Conservation (phyloP, 1,140 invertebrate genomes). For the Caenorhabditis brenneri region DNA sequence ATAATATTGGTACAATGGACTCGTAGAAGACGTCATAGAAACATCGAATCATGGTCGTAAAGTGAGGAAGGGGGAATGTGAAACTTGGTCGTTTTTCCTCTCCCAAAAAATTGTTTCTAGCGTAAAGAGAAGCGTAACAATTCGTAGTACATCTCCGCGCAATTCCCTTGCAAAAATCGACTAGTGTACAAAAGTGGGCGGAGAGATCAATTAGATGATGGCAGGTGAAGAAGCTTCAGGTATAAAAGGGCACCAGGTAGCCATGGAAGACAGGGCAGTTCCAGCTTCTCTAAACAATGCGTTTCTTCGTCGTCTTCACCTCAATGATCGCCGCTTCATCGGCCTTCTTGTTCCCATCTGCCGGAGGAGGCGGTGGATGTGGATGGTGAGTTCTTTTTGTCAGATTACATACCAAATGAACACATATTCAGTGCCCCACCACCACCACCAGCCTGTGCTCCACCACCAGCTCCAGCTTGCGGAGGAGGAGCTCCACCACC, state of each 20-base stretch:
- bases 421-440: background rate
- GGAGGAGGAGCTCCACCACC: conserved; percentile 24
- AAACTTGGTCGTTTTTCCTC: conserved; percentile 19
- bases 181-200: conserved; percentile 11
- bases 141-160: background rate
- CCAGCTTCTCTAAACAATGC: conserved; percentile 5
- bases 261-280: background rate
- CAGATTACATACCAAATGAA: too few species aligned
- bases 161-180: background rate
- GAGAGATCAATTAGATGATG: conserved; percentile 12
- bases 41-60: conserved; percentile 17
- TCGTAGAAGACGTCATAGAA: background rate
- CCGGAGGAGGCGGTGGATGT: conserved; percentile 32
- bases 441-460: conserved; percentile 29
- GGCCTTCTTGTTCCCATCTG: conserved; percentile 29
- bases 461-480: conserved; percentile 24
- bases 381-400: background rate
- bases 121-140: background rate
- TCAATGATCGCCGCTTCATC: conserved; percentile 30
- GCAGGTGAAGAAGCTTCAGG: background rate
- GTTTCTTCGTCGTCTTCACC: conserved; percentile 26
- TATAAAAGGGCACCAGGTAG: background rate
- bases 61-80: background rate
- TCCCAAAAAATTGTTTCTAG: background rate
- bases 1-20: too few species aligned